Evolutionary conservation across 2,888 invertebrate genomes (phyloP).

Genomic region (Cheilosia pagana): DNA sequence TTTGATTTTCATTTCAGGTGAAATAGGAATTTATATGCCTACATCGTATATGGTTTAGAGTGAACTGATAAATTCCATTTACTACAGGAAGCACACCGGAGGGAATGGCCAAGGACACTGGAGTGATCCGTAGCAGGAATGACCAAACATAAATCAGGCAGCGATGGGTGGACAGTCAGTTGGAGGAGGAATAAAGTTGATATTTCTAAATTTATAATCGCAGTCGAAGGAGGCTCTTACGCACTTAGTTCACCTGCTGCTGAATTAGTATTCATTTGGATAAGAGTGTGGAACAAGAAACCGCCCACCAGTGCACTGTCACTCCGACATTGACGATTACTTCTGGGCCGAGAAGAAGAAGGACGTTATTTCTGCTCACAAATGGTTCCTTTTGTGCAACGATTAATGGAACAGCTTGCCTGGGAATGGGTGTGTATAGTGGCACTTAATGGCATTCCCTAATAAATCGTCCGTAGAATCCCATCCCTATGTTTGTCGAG

Average conservation of each 20-base stretch:
- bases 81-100: slow-evolving; percentile 66
- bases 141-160: slow-evolving; percentile 51
- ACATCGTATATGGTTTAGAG: slow-evolving; percentile 44
- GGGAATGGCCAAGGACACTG: slow-evolving; percentile 40
- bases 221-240: slow-evolving; percentile 15
- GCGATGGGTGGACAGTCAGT: slow-evolving; percentile 52
- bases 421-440: neutral
- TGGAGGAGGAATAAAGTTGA: neutral
- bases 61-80: slow-evolving; percentile 75
- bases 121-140: slow-evolving; percentile 45
- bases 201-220: slow-evolving; percentile 57
- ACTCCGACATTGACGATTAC: slow-evolving; percentile 38
- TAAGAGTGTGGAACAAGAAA: neutral
- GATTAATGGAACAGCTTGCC: slow-evolving; percentile 47
- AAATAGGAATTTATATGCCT: slow-evolving; percentile 70
- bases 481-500: slow-evolving; percentile 1
- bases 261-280: slow-evolving; percentile 17
- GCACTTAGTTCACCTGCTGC: neutral
- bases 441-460: slow-evolving; percentile 58
- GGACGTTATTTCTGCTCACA: slow-evolving; percentile 33
- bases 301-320: slow-evolving; percentile 14
- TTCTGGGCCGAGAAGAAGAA: neutral
- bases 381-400: slow-evolving; percentile 43
- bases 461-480: slow-evolving; percentile 61
- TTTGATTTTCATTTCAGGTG: slow-evolving; percentile 62